A percentile compares a stretch with the other conserved stretches of the same genome.
These are phyloP conservation scores for Diuraphis noxia DNA, from an alignment of 1,140 invertebrate species.

Conservation along the genomic window DNA sequence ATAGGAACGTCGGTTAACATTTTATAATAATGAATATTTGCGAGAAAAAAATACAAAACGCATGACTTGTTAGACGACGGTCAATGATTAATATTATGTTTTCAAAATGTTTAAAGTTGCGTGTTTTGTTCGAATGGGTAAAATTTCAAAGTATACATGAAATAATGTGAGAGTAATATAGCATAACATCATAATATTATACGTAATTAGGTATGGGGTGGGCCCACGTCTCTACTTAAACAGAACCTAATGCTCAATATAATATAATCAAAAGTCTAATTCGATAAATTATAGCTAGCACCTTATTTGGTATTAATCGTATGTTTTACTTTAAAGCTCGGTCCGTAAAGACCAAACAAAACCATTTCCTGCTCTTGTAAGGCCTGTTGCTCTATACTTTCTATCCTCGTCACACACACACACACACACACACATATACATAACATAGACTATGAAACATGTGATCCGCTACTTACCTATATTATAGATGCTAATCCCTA, in stretches of 20 bases:
- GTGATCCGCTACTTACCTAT: background rate
- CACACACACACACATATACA: background rate
- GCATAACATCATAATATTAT: background rate
- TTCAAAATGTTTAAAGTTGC: background rate
- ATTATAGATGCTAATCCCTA: background rate
- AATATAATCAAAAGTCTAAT: background rate
- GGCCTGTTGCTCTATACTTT: background rate
- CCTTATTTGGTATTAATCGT: conserved; percentile 1
- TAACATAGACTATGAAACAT: background rate
- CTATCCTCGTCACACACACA: background rate
- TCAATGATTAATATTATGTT: background rate
- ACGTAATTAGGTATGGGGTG: background rate
- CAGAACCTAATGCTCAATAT: background rate
- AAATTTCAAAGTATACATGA: background rate
- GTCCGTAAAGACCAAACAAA: background rate
- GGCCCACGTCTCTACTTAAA: background rate
- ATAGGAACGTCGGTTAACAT: background rate
- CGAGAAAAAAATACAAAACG: background rate
- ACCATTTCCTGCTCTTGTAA: background rate
- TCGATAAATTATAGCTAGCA: background rate
- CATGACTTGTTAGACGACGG: background rate
- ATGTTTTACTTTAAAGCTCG: background rate
- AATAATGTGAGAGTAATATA: background rate
- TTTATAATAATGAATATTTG: background rate
- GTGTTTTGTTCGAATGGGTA: background rate